A percentile compares a stretch with the other conserved stretches of the same genome.
phyloP scores from a whole-genome alignment of 2,113 vertebrate genomes.

The Diadophis punctatus region DNA sequence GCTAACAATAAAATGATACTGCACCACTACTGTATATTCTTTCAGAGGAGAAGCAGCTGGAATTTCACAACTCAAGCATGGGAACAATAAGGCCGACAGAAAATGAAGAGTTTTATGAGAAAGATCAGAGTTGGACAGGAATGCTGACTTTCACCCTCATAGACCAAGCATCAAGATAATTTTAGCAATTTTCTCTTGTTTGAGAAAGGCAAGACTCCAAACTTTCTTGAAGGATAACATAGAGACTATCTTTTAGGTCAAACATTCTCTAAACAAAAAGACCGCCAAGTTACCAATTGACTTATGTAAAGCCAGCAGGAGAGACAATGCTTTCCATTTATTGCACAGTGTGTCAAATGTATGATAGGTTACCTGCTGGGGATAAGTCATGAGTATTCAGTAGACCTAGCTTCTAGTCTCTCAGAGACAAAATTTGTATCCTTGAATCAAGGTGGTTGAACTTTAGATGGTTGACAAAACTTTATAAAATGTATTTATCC shows the following conservation, averaged over 20 bases:
- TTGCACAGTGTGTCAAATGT: not conserved
- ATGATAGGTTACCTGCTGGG: not conserved
- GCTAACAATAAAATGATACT: not conserved
- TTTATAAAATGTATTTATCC: not conserved
- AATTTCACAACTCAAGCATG: not conserved
- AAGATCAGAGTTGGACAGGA: not conserved
- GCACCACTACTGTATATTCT: not conserved
- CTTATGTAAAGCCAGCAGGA: not conserved
- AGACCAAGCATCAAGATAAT: not conserved
- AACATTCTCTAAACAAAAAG: not conserved
- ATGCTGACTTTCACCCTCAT: not conserved
- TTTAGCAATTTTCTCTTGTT: not conserved
- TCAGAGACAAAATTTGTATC: not conserved
- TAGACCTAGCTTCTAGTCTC: not conserved
- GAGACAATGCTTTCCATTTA: not conserved
- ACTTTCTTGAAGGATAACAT: not conserved
- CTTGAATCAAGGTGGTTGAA: not conserved
- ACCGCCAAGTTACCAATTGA: not conserved
- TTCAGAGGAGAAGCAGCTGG: not conserved
- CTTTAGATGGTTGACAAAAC: not conserved
- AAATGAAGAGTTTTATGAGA: not conserved
- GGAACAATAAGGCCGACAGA: not conserved
- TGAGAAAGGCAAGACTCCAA: not conserved
- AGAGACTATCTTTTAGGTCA: not conserved
- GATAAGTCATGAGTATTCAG: not conserved